Base-by-base conservation (phyloP, 2,797 vertebrate genomes). In the Anas capensis region DNA sequence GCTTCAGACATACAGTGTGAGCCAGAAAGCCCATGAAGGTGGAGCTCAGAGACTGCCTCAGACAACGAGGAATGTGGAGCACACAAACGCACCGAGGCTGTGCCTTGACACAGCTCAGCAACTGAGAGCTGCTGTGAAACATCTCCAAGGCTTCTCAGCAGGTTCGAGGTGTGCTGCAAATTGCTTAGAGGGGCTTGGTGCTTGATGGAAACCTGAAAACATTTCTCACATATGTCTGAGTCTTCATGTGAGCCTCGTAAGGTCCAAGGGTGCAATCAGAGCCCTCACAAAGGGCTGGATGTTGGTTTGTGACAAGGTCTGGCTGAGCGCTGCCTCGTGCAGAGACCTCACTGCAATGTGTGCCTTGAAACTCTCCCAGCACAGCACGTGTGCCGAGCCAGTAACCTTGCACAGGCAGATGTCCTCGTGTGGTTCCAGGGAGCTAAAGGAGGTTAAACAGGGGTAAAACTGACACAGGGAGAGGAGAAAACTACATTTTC, bases 71-170 rank as follows among this genome's bases (percentile, higher is more conserved):
- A 71, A 46, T 79, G 68, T n/a, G 56, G 53, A 86, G 53, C 81
- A 61, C 31, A 21, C 0, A 1, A 73, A 70, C 15, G 46, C 1
- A 0, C n/a, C 0, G 2, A 92, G 42, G 46, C 29, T 83, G 18
- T 56, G 34, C 61, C 51, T 65, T 80, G 16, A 87, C 29, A 65
- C 19, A 75, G 36, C 31, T 60, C 77, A 88, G 48, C 34, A 64
- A 46, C 21, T n/a, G 42, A 49, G 29, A 60, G 36, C 46, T 73
- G 20, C 76, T 65, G 29, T 49, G 49, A 69, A 77, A 78, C 31
- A 23, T 70, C n/a, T 38, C 61, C 31, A 56, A 66, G 73, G 54
- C 42, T 53, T 83, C 57, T 36, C 68, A 61, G 19, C 33, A 61
- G 11, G n/a, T n/a, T 66, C 60, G 58, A 34, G 6, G 33, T 76